Evolutionary conservation across 2,888 invertebrate genomes (phyloP).

Genomic region (Nowickia ferox): DNA sequence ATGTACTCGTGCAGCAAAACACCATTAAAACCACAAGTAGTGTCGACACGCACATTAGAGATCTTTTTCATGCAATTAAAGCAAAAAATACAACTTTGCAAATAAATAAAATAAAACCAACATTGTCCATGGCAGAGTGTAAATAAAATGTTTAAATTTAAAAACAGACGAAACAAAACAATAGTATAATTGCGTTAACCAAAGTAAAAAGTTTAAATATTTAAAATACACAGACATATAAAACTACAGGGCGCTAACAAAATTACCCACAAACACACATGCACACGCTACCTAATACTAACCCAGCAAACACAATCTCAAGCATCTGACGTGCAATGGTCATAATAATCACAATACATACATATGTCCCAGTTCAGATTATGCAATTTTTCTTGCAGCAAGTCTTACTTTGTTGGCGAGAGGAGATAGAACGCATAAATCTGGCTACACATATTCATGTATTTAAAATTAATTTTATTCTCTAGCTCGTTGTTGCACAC

Average conservation of each 20-base stretch:
- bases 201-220: conserved; percentile 38
- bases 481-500: too few species aligned
- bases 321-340: too few species aligned
- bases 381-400: too few species aligned
- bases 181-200: conserved; percentile 37
- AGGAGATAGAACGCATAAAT: too few species aligned
- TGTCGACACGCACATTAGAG: conserved; percentile 70
- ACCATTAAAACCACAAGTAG: conserved; percentile 63
- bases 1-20: conserved; percentile 46
- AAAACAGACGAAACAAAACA: conserved; percentile 46
- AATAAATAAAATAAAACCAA: conserved; percentile 51
- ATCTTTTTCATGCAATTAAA: conserved; percentile 33
- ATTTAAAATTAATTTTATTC: too few species aligned
- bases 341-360: too few species aligned
- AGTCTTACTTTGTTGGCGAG: too few species aligned
- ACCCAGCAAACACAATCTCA: too few species aligned
- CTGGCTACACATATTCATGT: too few species aligned
- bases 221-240: not conserved
- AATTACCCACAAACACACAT: not conserved
- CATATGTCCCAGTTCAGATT: too few species aligned
- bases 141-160: conserved; percentile 60
- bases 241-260: not conserved
- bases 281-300: too few species aligned
- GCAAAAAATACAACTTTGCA: not conserved
- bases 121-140: conserved; percentile 62